Evolutionary conservation across 2,797 vertebrate genomes (phyloP).

Genomic region (Scomberomorus guttatus): DNA sequence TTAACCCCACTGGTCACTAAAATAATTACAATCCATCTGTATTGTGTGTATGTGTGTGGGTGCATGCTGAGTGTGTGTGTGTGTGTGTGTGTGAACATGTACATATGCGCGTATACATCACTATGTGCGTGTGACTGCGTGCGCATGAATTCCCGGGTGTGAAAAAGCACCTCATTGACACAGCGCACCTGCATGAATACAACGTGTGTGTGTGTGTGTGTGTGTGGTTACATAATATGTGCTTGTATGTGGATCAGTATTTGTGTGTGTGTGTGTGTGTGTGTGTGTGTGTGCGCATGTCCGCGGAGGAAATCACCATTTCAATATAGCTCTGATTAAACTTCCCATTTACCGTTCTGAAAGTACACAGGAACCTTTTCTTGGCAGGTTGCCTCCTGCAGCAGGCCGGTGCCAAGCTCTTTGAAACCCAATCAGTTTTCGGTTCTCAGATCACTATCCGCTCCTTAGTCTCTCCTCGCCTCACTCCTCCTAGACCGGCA

Average conservation of each 20-base stretch:
- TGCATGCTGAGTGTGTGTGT: not conserved
- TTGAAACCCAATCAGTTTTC: conserved; percentile 88
- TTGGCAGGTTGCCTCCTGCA: conserved; percentile 83
- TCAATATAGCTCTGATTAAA: conserved; percentile 85
- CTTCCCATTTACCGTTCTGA: conserved; percentile 78
- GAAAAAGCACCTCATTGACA: conserved; percentile 56
- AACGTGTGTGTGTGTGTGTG: not conserved
- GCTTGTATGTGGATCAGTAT: conserved; percentile 19
- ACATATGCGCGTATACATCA: not conserved
- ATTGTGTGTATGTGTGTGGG: not conserved
- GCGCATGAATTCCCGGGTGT: conserved; percentile 39
- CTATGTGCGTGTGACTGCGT: conserved; percentile 1
- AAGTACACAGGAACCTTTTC: conserved; percentile 82
- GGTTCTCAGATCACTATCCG: conserved; percentile 83
- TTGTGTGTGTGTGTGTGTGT: conserved; percentile 6
- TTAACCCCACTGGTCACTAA: not conserved
- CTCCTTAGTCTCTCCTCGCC: conserved; percentile 72
- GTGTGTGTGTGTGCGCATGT: conserved; percentile 12
- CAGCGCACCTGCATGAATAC: conserved; percentile 56
- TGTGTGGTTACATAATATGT: conserved; percentile 50
- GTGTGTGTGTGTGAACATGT: not conserved
- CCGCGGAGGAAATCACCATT: conserved; percentile 78
- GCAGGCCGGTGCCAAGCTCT: conserved; percentile 82
- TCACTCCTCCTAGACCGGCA: conserved; percentile 70
- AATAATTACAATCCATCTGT: not conserved